These are phyloP conservation scores for Wasmannia auropunctata DNA, from an alignment of 1,140 invertebrate genomes.

Conservation along the genomic window DNA sequence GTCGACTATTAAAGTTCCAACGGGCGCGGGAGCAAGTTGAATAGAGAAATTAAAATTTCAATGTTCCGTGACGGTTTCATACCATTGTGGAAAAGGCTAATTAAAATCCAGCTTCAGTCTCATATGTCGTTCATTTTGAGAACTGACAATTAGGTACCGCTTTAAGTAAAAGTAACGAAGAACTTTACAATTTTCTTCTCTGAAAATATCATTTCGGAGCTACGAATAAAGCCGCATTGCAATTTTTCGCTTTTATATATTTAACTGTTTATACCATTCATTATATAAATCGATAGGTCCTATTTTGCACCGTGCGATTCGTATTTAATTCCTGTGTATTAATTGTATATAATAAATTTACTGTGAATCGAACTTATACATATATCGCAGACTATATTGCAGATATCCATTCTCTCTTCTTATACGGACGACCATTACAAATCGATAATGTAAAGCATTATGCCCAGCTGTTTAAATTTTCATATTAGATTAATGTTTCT, in stretches of 20 bases:
- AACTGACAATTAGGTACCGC: conserved; percentile 18
- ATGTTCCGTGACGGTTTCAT: conserved; percentile 20
- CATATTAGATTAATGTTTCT: conserved; percentile 43
- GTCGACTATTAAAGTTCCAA: conserved; percentile 65
- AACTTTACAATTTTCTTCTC: conserved; percentile 24
- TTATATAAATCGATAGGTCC: background rate
- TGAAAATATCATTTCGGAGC: background rate
- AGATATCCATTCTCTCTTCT: background rate
- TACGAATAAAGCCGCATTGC: background rate
- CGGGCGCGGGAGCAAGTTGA: conserved; percentile 34
- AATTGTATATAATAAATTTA: background rate
- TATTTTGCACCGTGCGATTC: background rate
- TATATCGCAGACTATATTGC: background rate
- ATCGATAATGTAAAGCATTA: background rate
- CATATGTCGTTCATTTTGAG: conserved; percentile 48
- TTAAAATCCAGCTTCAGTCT: conserved; percentile 63
- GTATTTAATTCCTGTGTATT: background rate
- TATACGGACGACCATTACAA: background rate
- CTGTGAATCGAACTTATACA: background rate
- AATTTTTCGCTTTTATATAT: background rate
- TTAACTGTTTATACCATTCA: background rate
- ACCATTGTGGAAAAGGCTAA: conserved; percentile 60
- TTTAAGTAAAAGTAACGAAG: background rate
- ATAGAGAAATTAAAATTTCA: conserved; percentile 61
- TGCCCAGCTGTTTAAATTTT: conserved; percentile 27